These are phyloP conservation scores for Trididemnum clinides DNA, from an alignment of 23 tunicate species.

Conservation along the genomic window DNA sequence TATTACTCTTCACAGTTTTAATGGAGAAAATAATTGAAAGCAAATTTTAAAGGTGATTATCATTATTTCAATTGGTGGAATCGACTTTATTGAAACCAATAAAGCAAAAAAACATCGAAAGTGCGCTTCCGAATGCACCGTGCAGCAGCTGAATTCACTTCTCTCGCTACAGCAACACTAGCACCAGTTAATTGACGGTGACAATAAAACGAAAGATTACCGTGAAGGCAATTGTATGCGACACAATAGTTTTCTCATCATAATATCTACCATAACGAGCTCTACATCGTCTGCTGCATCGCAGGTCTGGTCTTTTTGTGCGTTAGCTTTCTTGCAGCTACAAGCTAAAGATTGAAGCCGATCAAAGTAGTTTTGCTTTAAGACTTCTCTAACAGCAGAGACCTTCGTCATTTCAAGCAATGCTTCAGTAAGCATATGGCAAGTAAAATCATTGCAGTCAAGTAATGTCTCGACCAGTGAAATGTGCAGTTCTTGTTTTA, in stretches of 20 bases:
- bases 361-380: background rate
- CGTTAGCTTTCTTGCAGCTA: background rate
- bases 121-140: no score
- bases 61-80: no score
- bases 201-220: no score
- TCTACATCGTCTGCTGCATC: background rate
- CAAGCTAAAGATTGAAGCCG: background rate
- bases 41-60: no score
- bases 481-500: background rate
- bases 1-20: no score
- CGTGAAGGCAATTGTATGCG: background rate
- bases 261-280: background rate
- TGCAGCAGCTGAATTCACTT: no score
- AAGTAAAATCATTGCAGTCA: background rate
- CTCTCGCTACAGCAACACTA: no score
- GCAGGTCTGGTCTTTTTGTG: background rate
- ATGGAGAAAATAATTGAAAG: no score
- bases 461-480: background rate
- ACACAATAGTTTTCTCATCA: background rate
- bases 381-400: background rate
- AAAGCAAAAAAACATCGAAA: no score
- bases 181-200: no score
- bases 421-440: background rate
- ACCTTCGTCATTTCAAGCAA: background rate
- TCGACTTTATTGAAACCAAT: no score